Evolutionary conservation across 2,888 invertebrate species (phyloP).

Genomic region (Athripsodes cinereus): DNA sequence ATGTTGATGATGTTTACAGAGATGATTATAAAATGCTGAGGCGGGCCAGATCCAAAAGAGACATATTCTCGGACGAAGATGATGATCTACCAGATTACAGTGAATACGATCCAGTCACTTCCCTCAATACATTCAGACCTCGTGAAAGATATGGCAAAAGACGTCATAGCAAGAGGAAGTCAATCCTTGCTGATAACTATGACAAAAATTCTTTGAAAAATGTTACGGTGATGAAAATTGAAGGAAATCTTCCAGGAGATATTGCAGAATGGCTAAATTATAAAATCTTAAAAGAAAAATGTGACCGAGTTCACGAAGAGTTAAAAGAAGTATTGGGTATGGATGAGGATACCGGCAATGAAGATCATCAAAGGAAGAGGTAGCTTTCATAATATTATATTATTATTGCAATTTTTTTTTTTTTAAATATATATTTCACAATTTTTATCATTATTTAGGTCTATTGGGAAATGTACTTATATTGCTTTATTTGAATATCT

Average conservation of each 20-base stretch:
- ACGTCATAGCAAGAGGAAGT: constrained; percentile 31
- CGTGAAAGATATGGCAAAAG: constrained; percentile 29
- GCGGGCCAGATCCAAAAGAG: constrained; percentile 1
- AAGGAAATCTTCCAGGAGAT: constrained; percentile 44
- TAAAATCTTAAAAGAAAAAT: constrained; percentile 51
- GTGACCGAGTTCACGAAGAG: constrained; percentile 39
- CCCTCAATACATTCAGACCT: not conserved
- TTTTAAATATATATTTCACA: too few relatives aligned
- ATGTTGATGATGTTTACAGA: not conserved
- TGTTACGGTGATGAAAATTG: constrained; percentile 47
- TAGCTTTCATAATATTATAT: too few relatives aligned
- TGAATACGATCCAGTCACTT: not conserved
- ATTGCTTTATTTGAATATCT: too few relatives aligned
- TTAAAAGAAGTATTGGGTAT: not conserved
- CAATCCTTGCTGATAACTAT: constrained; percentile 28
- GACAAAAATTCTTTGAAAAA: constrained; percentile 42
- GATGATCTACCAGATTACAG: not conserved
- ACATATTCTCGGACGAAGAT: not conserved
- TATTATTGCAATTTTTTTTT: too few relatives aligned
- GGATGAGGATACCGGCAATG: not conserved
- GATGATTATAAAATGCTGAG: constrained; percentile 7
- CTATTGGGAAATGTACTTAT: too few relatives aligned
- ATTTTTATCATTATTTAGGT: too few relatives aligned
- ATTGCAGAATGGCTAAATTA: constrained; percentile 55
- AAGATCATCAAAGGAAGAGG: too few relatives aligned